Evolutionary conservation across 2,888 invertebrate species (phyloP).

Genomic region (Ophioninae sp.): DNA sequence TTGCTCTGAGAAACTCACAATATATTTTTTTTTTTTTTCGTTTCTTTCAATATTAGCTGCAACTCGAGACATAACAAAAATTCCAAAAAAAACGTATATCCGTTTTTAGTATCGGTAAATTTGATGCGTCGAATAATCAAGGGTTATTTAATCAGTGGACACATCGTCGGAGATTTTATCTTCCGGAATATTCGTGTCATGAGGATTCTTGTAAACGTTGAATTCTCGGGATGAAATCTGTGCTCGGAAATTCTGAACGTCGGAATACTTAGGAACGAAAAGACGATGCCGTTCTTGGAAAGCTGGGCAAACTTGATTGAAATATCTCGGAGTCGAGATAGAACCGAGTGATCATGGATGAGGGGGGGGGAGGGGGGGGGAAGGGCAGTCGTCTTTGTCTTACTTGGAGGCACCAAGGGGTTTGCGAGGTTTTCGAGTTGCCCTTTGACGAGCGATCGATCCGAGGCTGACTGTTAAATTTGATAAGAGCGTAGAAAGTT

Average conservation of each 20-base stretch:
- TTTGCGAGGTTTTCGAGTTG: neutral
- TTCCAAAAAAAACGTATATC: no score
- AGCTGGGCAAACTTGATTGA: neutral
- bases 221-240: neutral
- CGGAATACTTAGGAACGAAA: neutral
- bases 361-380: neutral
- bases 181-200: neutral
- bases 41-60: no score
- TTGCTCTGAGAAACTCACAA: no score
- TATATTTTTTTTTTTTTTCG: no score
- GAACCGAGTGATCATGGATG: neutral
- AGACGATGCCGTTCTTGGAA: neutral
- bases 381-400: neutral
- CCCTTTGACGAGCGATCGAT: neutral
- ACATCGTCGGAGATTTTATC: neutral
- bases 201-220: neutral
- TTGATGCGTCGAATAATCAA: neutral
- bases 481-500: neutral
- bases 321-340: neutral
- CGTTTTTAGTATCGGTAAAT: neutral
- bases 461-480: neutral
- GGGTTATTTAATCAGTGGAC: neutral
- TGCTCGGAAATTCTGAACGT: neutral
- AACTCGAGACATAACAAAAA: no score
- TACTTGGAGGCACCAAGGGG: neutral